Percentiles rank a stretch among this genome's conserved stretches.
Evolutionary conservation across 2,797 vertebrate species (phyloP).

Genomic region (Paramormyrops hopkinsi): DNA sequence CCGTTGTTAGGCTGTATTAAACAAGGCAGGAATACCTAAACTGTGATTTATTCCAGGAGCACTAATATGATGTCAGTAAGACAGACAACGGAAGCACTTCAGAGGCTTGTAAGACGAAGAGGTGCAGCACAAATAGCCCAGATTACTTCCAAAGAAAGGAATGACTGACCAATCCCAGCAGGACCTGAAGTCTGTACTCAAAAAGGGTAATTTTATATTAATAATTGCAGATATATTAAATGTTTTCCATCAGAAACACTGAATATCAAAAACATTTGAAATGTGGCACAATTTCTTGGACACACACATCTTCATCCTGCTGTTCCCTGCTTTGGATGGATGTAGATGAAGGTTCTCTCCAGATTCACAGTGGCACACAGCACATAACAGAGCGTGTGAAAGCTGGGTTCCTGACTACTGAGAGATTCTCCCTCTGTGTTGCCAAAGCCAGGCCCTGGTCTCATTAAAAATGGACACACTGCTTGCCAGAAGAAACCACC

Average conservation of each 20-base stretch:
- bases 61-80: constrained; percentile 40
- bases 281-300: not conserved
- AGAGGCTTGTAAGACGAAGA: not conserved
- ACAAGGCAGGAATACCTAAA: constrained; percentile 34
- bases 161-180: not conserved
- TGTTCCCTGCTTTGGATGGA: not conserved
- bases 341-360: not conserved
- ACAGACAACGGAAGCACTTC: constrained; percentile 11
- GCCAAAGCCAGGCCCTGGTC: not conserved
- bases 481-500: not conserved
- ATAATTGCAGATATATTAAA: not conserved
- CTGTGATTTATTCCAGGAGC: constrained; percentile 23
- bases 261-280: not conserved
- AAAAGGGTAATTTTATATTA: not conserved
- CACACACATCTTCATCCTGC: not conserved
- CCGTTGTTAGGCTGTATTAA: constrained; percentile 27
- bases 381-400: not conserved
- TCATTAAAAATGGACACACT: constrained; percentile 20
- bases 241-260: not conserved
- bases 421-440: not conserved
- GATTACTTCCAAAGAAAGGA: not conserved
- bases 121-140: not conserved
- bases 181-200: not conserved
- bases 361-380: not conserved
- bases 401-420: not conserved